These are phyloP conservation scores for Elysia chlorotica DNA, from an alignment of 1,140 invertebrate species.

Conservation along the genomic window DNA sequence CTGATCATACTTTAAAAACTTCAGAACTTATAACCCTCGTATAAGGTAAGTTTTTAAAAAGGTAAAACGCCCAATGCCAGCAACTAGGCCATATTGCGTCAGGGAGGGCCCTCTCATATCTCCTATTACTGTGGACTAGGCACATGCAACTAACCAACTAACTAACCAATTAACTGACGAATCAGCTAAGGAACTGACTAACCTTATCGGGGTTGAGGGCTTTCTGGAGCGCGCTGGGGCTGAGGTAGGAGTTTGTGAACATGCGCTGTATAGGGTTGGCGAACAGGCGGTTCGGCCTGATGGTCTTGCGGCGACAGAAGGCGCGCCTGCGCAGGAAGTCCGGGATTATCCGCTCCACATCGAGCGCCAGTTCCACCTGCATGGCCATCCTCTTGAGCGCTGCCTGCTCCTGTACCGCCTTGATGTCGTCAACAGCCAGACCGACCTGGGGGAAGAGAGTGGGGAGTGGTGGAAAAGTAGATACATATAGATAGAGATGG, in stretches of 20 bases:
- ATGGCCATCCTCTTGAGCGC: constrained; percentile 65
- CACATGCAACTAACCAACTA: no score
- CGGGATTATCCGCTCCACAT: constrained; percentile 63
- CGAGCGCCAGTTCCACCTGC: constrained; percentile 65
- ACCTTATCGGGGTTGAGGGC: constrained; percentile 59
- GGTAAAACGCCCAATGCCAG: no score
- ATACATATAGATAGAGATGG: no score
- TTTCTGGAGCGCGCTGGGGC: constrained; percentile 42
- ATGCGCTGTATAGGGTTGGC: constrained; percentile 29
- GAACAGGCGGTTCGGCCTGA: constrained; percentile 56
- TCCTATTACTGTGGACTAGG: no score
- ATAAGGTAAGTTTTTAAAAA: no score
- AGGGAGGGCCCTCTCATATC: no score
- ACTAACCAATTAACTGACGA: no score
- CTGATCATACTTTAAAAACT: no score
- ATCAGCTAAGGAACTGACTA: constrained; percentile 22
- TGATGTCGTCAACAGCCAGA: constrained; percentile 65
- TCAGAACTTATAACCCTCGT: no score
- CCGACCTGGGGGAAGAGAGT: no score
- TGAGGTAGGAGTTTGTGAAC: constrained; percentile 34
- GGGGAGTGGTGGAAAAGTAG: no score
- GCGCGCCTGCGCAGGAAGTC: constrained; percentile 58
- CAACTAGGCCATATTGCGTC: no score
- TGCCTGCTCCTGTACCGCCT: constrained; percentile 64
- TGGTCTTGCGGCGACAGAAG: constrained; percentile 47